Percentiles rank a stretch among this genome's conserved stretches.
Conservation (phyloP, 2,888 invertebrate species). For the Calameuta pallipes region DNA sequence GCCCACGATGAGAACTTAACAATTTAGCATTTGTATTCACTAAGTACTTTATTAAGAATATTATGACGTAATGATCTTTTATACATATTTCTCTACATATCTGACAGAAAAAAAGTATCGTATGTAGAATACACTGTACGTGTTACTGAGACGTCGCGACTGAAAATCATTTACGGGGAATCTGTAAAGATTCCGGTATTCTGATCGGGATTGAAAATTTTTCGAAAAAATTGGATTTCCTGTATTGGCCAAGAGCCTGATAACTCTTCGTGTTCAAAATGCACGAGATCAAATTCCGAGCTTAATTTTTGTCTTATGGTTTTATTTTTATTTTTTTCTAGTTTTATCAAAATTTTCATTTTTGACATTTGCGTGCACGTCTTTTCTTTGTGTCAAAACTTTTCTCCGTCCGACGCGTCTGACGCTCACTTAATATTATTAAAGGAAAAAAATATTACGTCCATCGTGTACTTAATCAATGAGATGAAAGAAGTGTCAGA, state of each 20-base stretch:
- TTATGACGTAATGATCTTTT: not conserved
- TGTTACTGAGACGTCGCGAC: not conserved
- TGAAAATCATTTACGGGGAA: not conserved
- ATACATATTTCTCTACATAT: not conserved
- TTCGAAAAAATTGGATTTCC: not conserved
- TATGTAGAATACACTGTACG: not conserved
- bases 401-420: not conserved
- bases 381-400: not conserved
- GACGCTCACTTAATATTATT: not conserved
- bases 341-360: not conserved
- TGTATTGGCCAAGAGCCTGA: not conserved
- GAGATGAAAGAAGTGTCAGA: not conserved
- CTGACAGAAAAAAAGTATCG: not conserved
- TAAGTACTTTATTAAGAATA: not conserved
- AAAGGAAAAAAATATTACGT: not conserved
- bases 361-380: not conserved
- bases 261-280: not conserved
- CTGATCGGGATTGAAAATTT: not conserved
- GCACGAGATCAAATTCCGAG: not conserved
- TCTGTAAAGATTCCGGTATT: not conserved
- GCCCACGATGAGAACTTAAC: not conserved
- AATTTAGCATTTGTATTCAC: not conserved
- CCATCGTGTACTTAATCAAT: not conserved
- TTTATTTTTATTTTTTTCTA: not conserved
- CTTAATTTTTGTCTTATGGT: not conserved